Evolutionary conservation across 2,797 vertebrate genomes (phyloP).

Genomic region (Kryptopterus vitreolus): DNA sequence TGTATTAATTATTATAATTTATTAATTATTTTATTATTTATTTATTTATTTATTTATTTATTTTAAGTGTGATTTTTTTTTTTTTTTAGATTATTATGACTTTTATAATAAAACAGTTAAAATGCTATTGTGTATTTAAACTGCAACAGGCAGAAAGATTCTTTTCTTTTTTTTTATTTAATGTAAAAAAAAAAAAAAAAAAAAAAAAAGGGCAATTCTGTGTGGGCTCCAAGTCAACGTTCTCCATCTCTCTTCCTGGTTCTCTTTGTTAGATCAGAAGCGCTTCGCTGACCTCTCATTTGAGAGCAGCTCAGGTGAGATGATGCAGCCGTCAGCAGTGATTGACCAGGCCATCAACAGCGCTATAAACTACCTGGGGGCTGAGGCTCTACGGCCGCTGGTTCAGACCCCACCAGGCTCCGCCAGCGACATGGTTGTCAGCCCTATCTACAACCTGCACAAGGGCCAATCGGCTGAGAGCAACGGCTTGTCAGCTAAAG

Average conservation of each 20-base stretch:
- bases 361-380: slow-evolving; percentile 95
- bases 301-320: slow-evolving; percentile 78
- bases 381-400: slow-evolving; percentile 92
- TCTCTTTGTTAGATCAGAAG: slow-evolving; percentile 84
- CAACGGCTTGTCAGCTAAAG: slow-evolving; percentile 80
- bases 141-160: not conserved
- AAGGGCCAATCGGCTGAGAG: slow-evolving; percentile 72
- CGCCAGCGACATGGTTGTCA: slow-evolving; percentile 79
- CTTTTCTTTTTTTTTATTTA: not conserved
- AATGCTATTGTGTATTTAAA: not conserved
- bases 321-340: slow-evolving; percentile 90
- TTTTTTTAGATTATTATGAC: not conserved
- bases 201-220: too few species aligned
- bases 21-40: not conserved
- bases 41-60: too few species aligned
- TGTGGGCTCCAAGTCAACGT: too few species aligned
- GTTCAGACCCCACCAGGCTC: slow-evolving; percentile 89
- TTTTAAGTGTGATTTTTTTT: not conserved
- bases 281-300: slow-evolving; percentile 87
- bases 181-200: not conserved
- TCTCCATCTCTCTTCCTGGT: slow-evolving; percentile 48
- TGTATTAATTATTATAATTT: not conserved
- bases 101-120: not conserved
- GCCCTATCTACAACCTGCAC: slow-evolving; percentile 86
- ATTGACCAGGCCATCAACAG: slow-evolving; percentile 99